A percentile compares a stretch with the other conserved stretches of the same genome.
These are phyloP conservation scores for Psettodes erumei DNA, from an alignment of 2,113 vertebrate species.

Conservation along the genomic window DNA sequence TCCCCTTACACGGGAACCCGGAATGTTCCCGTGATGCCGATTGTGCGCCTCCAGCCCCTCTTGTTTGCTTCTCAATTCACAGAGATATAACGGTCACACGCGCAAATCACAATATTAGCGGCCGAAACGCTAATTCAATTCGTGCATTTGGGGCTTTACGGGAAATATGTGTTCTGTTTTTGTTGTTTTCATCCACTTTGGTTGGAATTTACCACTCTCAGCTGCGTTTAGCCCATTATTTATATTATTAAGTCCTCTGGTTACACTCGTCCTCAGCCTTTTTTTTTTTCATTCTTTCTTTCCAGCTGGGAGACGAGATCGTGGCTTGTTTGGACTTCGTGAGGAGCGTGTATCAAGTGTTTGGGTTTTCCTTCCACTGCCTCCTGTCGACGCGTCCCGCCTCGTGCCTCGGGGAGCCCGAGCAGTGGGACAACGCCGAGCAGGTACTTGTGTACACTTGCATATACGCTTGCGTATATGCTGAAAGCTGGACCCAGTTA, in stretches of 20 bases:
- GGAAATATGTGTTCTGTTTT: background rate
- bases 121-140: slow-evolving; percentile 40
- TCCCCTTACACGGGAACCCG: slow-evolving; percentile 21
- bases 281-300: background rate
- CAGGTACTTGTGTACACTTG: slow-evolving; percentile 82
- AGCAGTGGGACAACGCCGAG: slow-evolving; percentile 90
- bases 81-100: slow-evolving; percentile 29
- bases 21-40: slow-evolving; percentile 33
- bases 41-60: slow-evolving; percentile 21
- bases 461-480: background rate
- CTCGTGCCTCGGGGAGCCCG: slow-evolving; percentile 86
- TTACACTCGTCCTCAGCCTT: background rate
- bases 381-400: slow-evolving; percentile 89
- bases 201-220: slow-evolving; percentile 13
- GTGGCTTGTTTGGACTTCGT: slow-evolving; percentile 90
- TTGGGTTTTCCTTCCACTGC: slow-evolving; percentile 92
- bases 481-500: slow-evolving; percentile 1
- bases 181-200: background rate
- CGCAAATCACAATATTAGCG: background rate
- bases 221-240: background rate
- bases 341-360: slow-evolving; percentile 84
- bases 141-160: background rate
- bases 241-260: background rate
- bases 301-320: slow-evolving; percentile 90
- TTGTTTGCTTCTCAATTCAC: slow-evolving; percentile 12